Conservation (phyloP, 2,888 invertebrate species). For the Hedya salicella region DNA sequence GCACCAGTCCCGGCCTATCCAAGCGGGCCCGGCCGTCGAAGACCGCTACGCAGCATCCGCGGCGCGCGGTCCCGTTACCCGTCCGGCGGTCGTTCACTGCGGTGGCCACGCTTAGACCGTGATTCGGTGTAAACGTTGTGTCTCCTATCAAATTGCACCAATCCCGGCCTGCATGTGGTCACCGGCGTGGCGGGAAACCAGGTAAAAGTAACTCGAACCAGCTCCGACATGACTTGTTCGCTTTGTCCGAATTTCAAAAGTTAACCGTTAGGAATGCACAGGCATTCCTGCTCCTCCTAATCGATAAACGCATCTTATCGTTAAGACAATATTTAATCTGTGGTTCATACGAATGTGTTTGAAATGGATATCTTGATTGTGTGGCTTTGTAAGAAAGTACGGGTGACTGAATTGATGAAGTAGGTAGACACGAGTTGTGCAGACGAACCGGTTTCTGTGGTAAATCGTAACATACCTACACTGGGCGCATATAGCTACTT, state of each 20-base stretch:
- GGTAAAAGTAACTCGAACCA: conserved; percentile 46
- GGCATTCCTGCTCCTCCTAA: conserved; percentile 35
- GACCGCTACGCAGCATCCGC: conserved; percentile 83
- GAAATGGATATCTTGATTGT: conserved; percentile 48
- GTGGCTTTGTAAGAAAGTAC: conserved; percentile 75
- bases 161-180: conserved; percentile 85
- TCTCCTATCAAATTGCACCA: conserved; percentile 83
- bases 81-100: conserved; percentile 81
- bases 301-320: conserved; percentile 38
- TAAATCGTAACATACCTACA: conserved; percentile 68
- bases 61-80: conserved; percentile 82
- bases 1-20: conserved; percentile 86
- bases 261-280: conserved; percentile 40
- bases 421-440: conserved; percentile 57
- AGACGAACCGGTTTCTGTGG: conserved; percentile 74
- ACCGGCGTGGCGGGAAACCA: conserved; percentile 57
- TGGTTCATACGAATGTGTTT: conserved; percentile 10
- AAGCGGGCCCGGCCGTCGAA: conserved; percentile 79
- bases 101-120: conserved; percentile 83
- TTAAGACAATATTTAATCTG: conserved; percentile 37
- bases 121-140: conserved; percentile 83
- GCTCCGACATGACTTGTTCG: conserved; percentile 6
- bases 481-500: conserved; percentile 26
- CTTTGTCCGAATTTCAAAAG: conserved; percentile 39
- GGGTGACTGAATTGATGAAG: conserved; percentile 75